Percentiles rank a stretch among this genome's conserved stretches.
These are phyloP conservation scores for Zygothrica quintamaculata DNA, from an alignment of 2,888 invertebrate species.

Conservation along the genomic window DNA sequence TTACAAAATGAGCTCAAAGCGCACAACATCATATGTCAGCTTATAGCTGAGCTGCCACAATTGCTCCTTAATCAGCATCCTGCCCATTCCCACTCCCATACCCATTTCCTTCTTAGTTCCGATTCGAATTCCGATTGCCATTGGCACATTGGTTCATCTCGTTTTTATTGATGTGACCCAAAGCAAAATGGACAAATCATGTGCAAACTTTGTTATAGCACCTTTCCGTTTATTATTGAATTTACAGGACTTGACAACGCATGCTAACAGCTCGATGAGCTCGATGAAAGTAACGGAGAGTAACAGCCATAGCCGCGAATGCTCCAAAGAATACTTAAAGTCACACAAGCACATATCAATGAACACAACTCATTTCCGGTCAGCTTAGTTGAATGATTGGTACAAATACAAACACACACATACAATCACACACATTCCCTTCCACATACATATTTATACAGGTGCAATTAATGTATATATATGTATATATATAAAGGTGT, in stretches of 20 bases:
- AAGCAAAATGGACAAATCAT: slow-evolving; percentile 33
- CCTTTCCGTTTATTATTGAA: slow-evolving; percentile 23
- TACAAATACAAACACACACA: no score
- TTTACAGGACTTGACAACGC: slow-evolving; percentile 2
- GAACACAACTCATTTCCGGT: slow-evolving; percentile 6
- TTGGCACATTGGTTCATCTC: neutral
- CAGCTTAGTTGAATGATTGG: no score
- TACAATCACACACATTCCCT: no score
- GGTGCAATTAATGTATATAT: no score
- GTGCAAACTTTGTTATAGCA: slow-evolving; percentile 41
- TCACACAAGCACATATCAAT: neutral
- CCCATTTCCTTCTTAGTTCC: no score
- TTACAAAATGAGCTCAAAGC: slow-evolving; percentile 7
- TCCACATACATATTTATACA: no score
- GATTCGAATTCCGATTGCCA: no score
- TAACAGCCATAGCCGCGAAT: neutral
- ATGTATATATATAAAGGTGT: no score
- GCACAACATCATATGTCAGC: slow-evolving; percentile 26
- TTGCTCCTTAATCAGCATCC: slow-evolving; percentile 63
- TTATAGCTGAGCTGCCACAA: slow-evolving; percentile 49
- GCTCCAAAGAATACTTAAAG: neutral
- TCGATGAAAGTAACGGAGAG: no score
- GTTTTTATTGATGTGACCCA: slow-evolving; percentile 32
- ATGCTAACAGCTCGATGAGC: no score
- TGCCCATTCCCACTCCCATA: slow-evolving; percentile 26